A percentile compares a stretch with the other conserved stretches of the same genome.
Conservation (phyloP, 2,888 invertebrate species). For the Agrenia bidenticulata region DNA sequence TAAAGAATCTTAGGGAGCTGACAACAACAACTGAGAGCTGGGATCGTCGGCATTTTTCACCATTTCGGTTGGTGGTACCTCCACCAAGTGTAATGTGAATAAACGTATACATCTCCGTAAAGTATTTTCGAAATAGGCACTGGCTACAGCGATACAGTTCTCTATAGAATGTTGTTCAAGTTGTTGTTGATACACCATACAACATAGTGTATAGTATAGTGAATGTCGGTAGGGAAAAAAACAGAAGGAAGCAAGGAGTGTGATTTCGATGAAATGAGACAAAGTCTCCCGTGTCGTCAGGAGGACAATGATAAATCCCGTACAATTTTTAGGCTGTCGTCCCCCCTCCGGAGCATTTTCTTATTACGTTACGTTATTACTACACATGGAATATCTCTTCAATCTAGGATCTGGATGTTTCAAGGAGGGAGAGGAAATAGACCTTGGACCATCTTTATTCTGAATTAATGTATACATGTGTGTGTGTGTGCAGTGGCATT, state of each 20-base stretch:
- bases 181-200: no score
- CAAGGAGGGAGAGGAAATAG: no score
- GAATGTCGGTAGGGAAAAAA: not conserved
- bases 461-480: no score
- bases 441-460: no score
- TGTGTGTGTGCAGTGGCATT: no score
- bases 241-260: conserved; percentile 14
- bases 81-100: not conserved
- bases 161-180: no score
- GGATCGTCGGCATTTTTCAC: conserved; percentile 8
- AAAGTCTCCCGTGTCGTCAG: conserved; percentile 18
- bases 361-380: conserved; percentile 12
- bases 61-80: conserved; percentile 5
- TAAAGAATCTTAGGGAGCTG: conserved; percentile 12
- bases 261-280: conserved; percentile 22
- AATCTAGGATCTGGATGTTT: no score
- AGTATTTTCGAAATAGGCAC: no score
- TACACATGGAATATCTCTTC: no score
- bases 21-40: not conserved
- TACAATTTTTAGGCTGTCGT: conserved; percentile 17
- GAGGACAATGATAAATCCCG: conserved; percentile 21
- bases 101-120: no score
- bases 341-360: conserved; percentile 17
- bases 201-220: no score
- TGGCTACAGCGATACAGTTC: no score